phyloP scores from a whole-genome alignment of 2,113 vertebrate genomes.

The Falcunculus frontatus region DNA sequence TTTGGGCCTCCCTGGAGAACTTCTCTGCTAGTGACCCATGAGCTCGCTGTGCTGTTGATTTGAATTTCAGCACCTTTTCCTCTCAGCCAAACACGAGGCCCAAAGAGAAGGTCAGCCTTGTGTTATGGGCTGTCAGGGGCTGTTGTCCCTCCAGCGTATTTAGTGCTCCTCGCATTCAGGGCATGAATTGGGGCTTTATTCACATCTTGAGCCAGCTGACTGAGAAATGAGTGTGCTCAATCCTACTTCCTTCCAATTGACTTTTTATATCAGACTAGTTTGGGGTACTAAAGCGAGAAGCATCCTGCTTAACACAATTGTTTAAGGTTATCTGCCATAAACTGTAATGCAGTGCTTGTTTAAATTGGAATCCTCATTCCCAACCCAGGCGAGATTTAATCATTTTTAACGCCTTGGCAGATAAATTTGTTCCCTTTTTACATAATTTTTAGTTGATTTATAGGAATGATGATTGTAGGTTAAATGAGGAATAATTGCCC shows the following conservation, averaged over 20 bases:
- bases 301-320: constrained; percentile 66
- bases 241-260: constrained; percentile 65
- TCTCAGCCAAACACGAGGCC: constrained; percentile 75
- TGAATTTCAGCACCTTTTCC: constrained; percentile 78
- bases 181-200: constrained; percentile 55
- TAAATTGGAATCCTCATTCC: constrained; percentile 70
- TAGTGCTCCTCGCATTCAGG: constrained; percentile 55
- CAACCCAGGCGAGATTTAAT: constrained; percentile 67
- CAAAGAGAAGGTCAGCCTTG: constrained; percentile 75
- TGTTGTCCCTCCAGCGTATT: constrained; percentile 74
- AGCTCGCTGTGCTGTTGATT: constrained; percentile 76
- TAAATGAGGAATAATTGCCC: constrained; percentile 86
- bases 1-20: constrained; percentile 83
- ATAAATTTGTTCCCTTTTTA: constrained; percentile 73
- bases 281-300: constrained; percentile 67
- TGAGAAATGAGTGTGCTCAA: constrained; percentile 51
- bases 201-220: constrained; percentile 70
- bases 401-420: constrained; percentile 75
- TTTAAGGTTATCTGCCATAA: constrained; percentile 77
- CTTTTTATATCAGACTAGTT: constrained; percentile 68
- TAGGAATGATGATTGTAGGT: constrained; percentile 76
- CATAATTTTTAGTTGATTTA: constrained; percentile 82
- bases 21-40: constrained; percentile 78
- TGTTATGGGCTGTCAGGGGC: constrained; percentile 77
- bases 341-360: constrained; percentile 62